These are phyloP conservation scores for Zonitis immaculata DNA, from an alignment of 2,888 invertebrate species.

Conservation along the genomic window DNA sequence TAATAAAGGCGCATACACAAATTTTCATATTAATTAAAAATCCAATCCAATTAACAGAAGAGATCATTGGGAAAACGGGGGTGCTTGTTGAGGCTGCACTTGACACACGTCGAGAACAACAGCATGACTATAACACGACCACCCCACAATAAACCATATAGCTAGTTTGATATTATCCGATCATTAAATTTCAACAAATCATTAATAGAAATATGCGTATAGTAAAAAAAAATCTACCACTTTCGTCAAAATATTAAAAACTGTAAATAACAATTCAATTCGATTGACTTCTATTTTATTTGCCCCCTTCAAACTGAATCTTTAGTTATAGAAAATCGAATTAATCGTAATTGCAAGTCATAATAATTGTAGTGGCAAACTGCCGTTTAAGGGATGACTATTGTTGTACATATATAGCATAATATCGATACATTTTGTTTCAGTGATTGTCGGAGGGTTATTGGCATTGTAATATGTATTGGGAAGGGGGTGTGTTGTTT, in stretches of 20 bases:
- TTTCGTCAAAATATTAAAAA: too few species aligned
- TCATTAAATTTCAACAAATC: slow-evolving; percentile 1
- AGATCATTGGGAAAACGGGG: slow-evolving; percentile 41
- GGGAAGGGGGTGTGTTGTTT: slow-evolving; percentile 21
- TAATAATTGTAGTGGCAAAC: slow-evolving; percentile 29
- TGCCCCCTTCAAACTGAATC: too few species aligned
- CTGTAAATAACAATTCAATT: background rate
- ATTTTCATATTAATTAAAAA: slow-evolving; percentile 52
- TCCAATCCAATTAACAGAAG: slow-evolving; percentile 49
- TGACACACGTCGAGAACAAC: slow-evolving; percentile 48
- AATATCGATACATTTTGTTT: slow-evolving; percentile 32
- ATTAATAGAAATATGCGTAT: too few species aligned
- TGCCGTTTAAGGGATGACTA: slow-evolving; percentile 23
- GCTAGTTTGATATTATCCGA: background rate
- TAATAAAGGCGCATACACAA: slow-evolving; percentile 26
- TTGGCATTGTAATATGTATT: too few species aligned
- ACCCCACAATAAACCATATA: too few species aligned
- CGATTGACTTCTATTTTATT: background rate
- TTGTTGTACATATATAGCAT: slow-evolving; percentile 20
- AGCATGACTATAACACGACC: slow-evolving; percentile 18
- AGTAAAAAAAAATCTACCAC: background rate
- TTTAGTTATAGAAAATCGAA: slow-evolving; percentile 36
- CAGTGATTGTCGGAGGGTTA: slow-evolving; percentile 10
- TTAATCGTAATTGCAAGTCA: slow-evolving; percentile 46
- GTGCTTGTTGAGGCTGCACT: slow-evolving; percentile 43